Conservation (phyloP, 2,888 invertebrate genomes). For the Carterocephalus palaemon region DNA sequence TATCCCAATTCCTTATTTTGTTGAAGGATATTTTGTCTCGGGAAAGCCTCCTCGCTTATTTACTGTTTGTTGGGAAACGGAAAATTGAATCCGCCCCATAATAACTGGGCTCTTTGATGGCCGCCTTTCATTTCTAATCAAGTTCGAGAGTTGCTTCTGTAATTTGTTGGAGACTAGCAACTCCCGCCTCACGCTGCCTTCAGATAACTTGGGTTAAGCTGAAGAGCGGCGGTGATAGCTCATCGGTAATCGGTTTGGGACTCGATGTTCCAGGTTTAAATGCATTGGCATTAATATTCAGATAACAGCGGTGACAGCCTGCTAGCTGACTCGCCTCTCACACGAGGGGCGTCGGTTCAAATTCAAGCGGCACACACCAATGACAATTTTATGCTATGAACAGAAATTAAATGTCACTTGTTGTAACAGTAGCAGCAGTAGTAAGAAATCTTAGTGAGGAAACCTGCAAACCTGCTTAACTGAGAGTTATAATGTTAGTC, state of each 20-base stretch:
- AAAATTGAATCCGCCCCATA: constrained; percentile 19
- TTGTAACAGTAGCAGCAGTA: no score
- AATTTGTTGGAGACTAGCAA: constrained; percentile 7
- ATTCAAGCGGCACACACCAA: no score
- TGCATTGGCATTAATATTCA: neutral
- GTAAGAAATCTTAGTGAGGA: no score
- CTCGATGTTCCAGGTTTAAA: neutral
- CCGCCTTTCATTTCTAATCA: constrained; percentile 6
- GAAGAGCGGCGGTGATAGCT: neutral
- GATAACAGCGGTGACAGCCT: neutral
- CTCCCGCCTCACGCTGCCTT: no score
- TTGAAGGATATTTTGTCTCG: no score
- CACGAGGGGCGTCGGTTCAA: no score
- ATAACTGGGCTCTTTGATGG: constrained; percentile 19
- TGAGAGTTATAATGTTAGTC: no score
- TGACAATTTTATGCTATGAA: no score
- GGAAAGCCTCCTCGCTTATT: constrained; percentile 7
- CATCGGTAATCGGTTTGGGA: neutral
- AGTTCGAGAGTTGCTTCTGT: constrained; percentile 1
- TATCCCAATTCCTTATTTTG: constrained; percentile 7
- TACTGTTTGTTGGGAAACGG: constrained; percentile 17
- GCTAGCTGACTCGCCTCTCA: no score
- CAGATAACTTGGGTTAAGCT: neutral
- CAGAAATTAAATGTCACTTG: no score
- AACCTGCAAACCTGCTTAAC: no score